phyloP scores from a whole-genome alignment of 2,797 vertebrate genomes.

The Molossus molossus region DNA sequence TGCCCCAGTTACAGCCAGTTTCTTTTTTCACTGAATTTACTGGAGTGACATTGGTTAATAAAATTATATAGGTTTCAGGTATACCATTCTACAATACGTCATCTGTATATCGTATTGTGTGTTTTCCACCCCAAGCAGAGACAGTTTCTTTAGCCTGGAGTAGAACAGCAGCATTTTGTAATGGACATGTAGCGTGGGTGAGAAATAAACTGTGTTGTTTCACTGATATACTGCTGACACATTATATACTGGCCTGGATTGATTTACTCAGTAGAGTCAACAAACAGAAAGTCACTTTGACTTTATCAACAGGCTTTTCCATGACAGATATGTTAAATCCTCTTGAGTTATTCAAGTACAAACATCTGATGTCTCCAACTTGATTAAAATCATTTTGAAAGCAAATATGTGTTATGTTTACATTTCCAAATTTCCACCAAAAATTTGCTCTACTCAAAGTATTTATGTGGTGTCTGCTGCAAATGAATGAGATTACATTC shows the following conservation, averaged over 20 bases:
- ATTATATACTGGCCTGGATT: neutral
- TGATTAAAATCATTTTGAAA: neutral
- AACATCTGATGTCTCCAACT: neutral
- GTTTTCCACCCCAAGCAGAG: neutral
- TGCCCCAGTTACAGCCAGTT: neutral
- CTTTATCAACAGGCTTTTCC: neutral
- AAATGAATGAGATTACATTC: neutral
- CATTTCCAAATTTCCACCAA: neutral
- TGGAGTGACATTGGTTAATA: neutral
- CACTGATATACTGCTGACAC: neutral
- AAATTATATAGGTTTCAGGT: neutral
- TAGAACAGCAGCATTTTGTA: neutral
- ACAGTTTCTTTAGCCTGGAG: neutral
- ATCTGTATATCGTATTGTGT: neutral
- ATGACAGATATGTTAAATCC: neutral
- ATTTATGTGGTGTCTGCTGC: neutral
- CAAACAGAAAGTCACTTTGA: neutral
- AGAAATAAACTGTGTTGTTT: neutral
- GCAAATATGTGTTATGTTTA: neutral
- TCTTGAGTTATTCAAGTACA: neutral
- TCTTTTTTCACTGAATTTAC: neutral
- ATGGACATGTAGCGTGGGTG: neutral
- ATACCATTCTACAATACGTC: neutral
- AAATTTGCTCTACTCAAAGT: neutral
- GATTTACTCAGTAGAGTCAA: neutral